These are phyloP conservation scores for Salpingus planirostris DNA, from an alignment of 2,888 invertebrate genomes.

Conservation along the genomic window DNA sequence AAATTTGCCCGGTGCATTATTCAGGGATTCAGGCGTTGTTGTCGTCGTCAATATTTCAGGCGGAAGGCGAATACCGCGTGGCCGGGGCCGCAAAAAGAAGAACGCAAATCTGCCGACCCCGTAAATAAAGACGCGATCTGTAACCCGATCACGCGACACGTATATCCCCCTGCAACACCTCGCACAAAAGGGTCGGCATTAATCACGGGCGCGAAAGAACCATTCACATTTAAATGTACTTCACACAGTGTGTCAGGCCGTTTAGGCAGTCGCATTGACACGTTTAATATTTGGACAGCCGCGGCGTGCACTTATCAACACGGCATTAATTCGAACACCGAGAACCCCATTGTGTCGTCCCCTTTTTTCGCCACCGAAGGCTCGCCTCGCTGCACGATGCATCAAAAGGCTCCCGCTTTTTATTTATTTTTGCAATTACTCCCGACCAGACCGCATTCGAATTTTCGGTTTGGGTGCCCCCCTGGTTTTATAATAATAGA, in stretches of 20 bases:
- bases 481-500: too few relatives aligned
- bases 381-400: too few relatives aligned
- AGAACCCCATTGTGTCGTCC: constrained; percentile 6
- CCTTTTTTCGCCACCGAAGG: constrained; percentile 5
- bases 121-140: constrained; percentile 21
- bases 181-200: constrained; percentile 27
- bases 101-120: neutral
- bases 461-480: too few relatives aligned
- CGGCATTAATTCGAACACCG: constrained; percentile 22
- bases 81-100: too few relatives aligned
- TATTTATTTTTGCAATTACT: constrained; percentile 3
- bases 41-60: too few relatives aligned
- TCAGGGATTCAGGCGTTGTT: too few relatives aligned
- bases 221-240: constrained; percentile 22
- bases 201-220: constrained; percentile 8
- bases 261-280: constrained; percentile 26
- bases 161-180: constrained; percentile 28
- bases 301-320: constrained; percentile 26
- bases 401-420: constrained; percentile 7
- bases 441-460: neutral
- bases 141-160: constrained; percentile 27
- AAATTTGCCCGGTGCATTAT: too few relatives aligned
- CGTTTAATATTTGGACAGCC: constrained; percentile 30
- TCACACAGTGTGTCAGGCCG: constrained; percentile 19
- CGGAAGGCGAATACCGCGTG: too few relatives aligned